Evolutionary conservation across 1,140 invertebrate genomes (phyloP), one percentile per base, ranked within the genome.

Genomic region (Phocides pigmalion): DNA sequence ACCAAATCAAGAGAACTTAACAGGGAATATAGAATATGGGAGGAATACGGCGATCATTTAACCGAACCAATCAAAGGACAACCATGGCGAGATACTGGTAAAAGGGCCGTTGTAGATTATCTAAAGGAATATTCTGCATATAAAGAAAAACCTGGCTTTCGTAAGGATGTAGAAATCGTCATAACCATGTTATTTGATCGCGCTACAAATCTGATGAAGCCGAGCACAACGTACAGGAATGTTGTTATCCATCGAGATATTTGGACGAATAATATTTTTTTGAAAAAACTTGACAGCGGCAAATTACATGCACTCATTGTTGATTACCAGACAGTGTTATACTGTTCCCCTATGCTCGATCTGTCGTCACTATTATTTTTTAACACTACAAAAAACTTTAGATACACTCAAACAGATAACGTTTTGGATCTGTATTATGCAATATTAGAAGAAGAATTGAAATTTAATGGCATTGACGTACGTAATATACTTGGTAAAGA

Each of bases 211-310:
- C 82, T 92, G 0, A 77, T 89, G 17, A 86, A 90, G 63, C 89
- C 92, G 0, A 94, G 93, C 1, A 28, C 72, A 3, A 87, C 76
- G 15, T 92, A 92, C 46, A 77, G 83, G n/a, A 95, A 95, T 61
- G 92, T 93, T 0, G 70, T 94, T 0, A 83, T 85, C 14, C 95
- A 95, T 75, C 93, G 93, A 0, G 94, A 95, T 82, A 67, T 94
- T 2, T 95, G 94, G 94, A 75, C 89, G 0, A 94, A 94, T 68
- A 95, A 95, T 74, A 76, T 95, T 6, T 90, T 95, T 70, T 92
- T 94, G 35, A 94, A 93, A 74, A 93, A 93, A 62, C 76, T 90
- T 0, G 72, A 76, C 2, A 78, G 87, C 54, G 80, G 74, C 6
- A 20, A 62, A 9, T 53, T 53, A 14, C 78, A 83, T 53, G 93